Evolutionary conservation across 2,888 invertebrate species (phyloP).

Genomic region (Calameuta pallipes): DNA sequence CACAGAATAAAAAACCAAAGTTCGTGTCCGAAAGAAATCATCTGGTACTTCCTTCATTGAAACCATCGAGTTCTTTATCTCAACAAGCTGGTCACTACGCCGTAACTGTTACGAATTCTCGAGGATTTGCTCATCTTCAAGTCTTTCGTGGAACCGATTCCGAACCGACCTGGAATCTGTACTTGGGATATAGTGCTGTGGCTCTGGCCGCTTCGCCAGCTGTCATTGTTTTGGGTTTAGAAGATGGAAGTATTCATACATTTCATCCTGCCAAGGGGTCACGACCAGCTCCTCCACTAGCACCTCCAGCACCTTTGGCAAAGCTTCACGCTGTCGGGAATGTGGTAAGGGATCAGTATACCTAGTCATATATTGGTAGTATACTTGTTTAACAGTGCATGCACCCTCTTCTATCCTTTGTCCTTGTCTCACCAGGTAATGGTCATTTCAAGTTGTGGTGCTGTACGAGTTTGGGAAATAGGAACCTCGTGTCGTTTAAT

Average conservation of each 20-base stretch:
- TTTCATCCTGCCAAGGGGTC: slow-evolving; percentile 61
- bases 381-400: not conserved
- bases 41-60: slow-evolving; percentile 55
- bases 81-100: slow-evolving; percentile 63
- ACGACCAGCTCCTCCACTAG: slow-evolving; percentile 57
- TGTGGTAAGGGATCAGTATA: slow-evolving; percentile 40
- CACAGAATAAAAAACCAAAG: slow-evolving; percentile 53
- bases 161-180: slow-evolving; percentile 60
- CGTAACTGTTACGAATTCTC: slow-evolving; percentile 57
- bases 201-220: slow-evolving; percentile 61
- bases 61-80: slow-evolving; percentile 54
- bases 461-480: slow-evolving; percentile 64
- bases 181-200: slow-evolving; percentile 59
- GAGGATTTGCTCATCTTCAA: slow-evolving; percentile 59
- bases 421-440: slow-evolving; percentile 49
- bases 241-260: slow-evolving; percentile 60
- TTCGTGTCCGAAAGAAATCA: slow-evolving; percentile 48
- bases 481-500: slow-evolving; percentile 55
- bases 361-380: not conserved
- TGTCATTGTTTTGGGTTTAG: slow-evolving; percentile 58
- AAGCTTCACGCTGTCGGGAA: slow-evolving; percentile 61
- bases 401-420: not conserved
- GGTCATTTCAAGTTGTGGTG: slow-evolving; percentile 62
- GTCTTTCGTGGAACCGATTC: slow-evolving; percentile 59
- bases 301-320: slow-evolving; percentile 60